Percentiles rank a stretch among this genome's conserved stretches.
Evolutionary conservation across 2,113 vertebrate species (phyloP).

Genomic region (Elanus axillaris): DNA sequence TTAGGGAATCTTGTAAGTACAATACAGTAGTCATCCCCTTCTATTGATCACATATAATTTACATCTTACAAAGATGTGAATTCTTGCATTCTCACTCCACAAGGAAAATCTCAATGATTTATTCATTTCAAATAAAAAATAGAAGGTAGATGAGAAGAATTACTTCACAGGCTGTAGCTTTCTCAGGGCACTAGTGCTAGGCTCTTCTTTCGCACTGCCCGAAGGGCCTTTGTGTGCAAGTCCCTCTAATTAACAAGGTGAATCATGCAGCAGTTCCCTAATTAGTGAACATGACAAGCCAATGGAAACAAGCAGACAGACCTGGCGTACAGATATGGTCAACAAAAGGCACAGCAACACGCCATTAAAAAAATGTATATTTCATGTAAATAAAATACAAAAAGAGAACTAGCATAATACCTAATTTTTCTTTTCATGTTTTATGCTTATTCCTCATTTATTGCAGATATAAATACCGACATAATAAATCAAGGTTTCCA

Average conservation of each 20-base stretch:
- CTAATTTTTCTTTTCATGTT: conserved; percentile 41
- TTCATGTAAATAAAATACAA: conserved; percentile 70
- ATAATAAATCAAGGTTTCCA: conserved; percentile 32
- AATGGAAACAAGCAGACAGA: conserved; percentile 88
- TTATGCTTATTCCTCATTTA: conserved; percentile 34
- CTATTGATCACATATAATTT: conserved; percentile 98
- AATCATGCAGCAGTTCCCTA: conserved; percentile 97
- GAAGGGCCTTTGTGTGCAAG: conserved; percentile 88
- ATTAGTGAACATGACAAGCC: conserved; percentile 99
- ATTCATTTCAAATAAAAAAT: conserved; percentile 97
- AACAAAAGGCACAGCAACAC: conserved; percentile 67
- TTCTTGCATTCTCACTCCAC: conserved; percentile 91
- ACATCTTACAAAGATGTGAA: conserved; percentile 92
- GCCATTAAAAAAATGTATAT: conserved; percentile 32
- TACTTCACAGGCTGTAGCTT: conserved; percentile 91
- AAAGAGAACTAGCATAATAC: conserved; percentile 31
- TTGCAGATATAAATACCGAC: conserved; percentile 22
- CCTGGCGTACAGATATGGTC: conserved; percentile 79
- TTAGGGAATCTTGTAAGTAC: conserved; percentile 76
- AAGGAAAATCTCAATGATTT: conserved; percentile 97
- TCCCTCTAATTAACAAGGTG: conserved; percentile 99
- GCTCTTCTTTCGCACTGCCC: conserved; percentile 83
- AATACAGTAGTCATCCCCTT: conserved; percentile 77
- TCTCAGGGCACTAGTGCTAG: conserved; percentile 91
- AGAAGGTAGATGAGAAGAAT: conserved; percentile 97